A percentile compares a stretch with the other conserved stretches of the same genome.
Conservation (phyloP, 1,140 invertebrate genomes). For the Solenopsis fugax region DNA sequence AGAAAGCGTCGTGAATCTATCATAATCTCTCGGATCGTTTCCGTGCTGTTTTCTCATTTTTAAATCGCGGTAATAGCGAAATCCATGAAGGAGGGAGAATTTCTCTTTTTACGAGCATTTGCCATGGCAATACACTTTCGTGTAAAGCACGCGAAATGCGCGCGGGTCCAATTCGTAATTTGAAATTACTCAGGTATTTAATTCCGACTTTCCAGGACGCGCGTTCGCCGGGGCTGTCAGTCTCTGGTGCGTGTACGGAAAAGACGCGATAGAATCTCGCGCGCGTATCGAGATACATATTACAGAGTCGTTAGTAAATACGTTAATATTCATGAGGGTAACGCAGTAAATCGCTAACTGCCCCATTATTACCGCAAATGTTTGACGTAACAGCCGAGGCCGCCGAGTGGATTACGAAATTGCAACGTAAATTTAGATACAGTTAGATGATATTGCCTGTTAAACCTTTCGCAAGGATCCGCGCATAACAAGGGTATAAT, state of each 20-base stretch:
- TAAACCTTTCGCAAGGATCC: slow-evolving; percentile 5
- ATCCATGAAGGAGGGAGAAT: slow-evolving; percentile 61
- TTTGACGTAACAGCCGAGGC: slow-evolving; percentile 20
- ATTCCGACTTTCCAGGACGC: background rate
- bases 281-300: background rate
- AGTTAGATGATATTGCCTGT: slow-evolving; percentile 9
- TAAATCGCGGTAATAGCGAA: slow-evolving; percentile 62
- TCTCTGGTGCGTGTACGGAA: background rate
- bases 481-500: background rate
- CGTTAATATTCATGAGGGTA: slow-evolving; percentile 52
- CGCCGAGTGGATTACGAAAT: slow-evolving; percentile 31
- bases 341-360: slow-evolving; percentile 25
- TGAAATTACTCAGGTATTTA: background rate
- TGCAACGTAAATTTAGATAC: slow-evolving; percentile 14
- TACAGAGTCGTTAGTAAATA: slow-evolving; percentile 6
- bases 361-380: slow-evolving; percentile 39
- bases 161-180: background rate
- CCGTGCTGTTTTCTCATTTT: slow-evolving; percentile 71
- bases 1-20: slow-evolving; percentile 69
- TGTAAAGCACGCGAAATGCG: slow-evolving; percentile 29
- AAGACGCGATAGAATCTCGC: slow-evolving; percentile 16
- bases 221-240: background rate
- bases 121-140: slow-evolving; percentile 5
- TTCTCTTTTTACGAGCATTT: slow-evolving; percentile 61
- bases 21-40: slow-evolving; percentile 52